Conservation (phyloP, 2,888 invertebrate genomes). For the Ariolimax columbianus region DNA sequence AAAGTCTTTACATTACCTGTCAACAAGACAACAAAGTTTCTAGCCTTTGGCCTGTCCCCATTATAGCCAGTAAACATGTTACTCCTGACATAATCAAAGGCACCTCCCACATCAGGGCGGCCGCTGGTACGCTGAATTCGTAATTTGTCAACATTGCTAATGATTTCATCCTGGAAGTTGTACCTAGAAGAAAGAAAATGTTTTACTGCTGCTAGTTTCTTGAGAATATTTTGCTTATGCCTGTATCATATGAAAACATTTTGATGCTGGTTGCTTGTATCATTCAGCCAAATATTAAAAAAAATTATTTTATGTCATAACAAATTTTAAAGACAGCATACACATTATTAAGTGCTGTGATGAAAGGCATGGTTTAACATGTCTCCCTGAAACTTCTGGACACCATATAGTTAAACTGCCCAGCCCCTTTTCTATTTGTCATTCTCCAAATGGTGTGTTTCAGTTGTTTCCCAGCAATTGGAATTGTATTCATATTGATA, state of each 20-base stretch:
- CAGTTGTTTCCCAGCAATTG: no score
- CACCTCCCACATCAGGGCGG: constrained; percentile 58
- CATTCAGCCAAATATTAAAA: no score
- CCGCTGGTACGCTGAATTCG: background rate
- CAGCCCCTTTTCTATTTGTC: no score
- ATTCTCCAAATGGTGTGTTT: no score
- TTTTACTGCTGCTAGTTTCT: background rate
- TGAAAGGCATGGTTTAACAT: no score
- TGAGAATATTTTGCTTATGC: background rate
- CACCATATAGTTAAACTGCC: no score
- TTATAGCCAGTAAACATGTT: constrained; percentile 55
- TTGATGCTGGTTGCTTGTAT: no score
- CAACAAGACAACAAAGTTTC: constrained; percentile 63
- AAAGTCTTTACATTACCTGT: no score
- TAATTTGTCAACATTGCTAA: constrained; percentile 24
- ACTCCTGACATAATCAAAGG: constrained; percentile 57
- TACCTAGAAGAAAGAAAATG: constrained; percentile 41
- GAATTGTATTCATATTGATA: no score
- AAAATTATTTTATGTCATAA: no score
- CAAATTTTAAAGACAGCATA: background rate
- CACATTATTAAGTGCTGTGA: no score
- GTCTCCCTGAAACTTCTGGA: no score
- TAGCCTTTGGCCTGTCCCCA: constrained; percentile 62
- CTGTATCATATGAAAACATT: background rate
- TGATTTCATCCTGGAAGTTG: constrained; percentile 56